phyloP scores from a whole-genome alignment of 2,888 invertebrate genomes.

The Maniola hyperantus region DNA sequence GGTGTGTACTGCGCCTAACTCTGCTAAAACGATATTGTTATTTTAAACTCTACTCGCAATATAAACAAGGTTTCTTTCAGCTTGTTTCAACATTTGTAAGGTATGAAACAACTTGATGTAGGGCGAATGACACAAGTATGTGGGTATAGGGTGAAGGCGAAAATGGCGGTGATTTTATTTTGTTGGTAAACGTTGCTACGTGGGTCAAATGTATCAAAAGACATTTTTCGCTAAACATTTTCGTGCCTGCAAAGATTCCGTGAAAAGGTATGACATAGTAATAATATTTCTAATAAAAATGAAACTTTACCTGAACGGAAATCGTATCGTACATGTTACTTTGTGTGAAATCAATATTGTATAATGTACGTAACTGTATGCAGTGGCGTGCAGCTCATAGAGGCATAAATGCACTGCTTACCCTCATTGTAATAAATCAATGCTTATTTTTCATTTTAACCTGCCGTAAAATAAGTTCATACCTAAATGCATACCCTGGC shows the following conservation, averaged over 20 bases:
- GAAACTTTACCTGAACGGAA: too few species aligned
- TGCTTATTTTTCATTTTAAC: too few species aligned
- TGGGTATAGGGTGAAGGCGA: conserved; percentile 32
- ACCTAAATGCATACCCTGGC: too few species aligned
- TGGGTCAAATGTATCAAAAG: conserved; percentile 31
- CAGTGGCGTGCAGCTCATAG: too few species aligned
- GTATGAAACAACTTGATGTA: conserved; percentile 45
- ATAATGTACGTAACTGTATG: too few species aligned
- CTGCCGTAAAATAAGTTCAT: too few species aligned
- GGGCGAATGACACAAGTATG: conserved; percentile 48
- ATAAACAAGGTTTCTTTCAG: conserved; percentile 10
- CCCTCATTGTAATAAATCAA: too few species aligned
- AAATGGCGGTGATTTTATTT: conserved; percentile 34
- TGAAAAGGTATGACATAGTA: not conserved
- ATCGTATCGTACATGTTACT: too few species aligned
- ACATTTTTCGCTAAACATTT: conserved; percentile 20
- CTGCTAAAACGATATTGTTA: not conserved
- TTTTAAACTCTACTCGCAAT: not conserved
- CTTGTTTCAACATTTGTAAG: not conserved
- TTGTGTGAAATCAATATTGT: too few species aligned
- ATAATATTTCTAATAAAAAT: not conserved
- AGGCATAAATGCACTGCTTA: too few species aligned
- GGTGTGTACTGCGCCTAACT: conserved; percentile 35
- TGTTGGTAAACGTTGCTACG: conserved; percentile 31
- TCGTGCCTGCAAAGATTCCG: not conserved